Evolutionary conservation across 2,797 vertebrate genomes (phyloP), one percentile per base, ranked within the genome.

Genomic region (Passerculus sandwichensis): DNA sequence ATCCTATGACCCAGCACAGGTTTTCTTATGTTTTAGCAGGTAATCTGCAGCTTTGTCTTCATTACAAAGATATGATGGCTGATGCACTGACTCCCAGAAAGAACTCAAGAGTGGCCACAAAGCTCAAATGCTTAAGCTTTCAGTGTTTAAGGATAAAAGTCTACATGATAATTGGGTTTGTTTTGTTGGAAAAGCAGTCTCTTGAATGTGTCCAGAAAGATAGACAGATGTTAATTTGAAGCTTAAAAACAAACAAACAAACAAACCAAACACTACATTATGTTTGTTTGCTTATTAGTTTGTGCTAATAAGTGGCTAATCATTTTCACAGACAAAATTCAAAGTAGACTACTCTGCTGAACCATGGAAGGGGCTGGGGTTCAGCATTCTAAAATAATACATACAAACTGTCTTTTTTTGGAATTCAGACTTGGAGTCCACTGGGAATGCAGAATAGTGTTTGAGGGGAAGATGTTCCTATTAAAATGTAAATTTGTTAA

Each of bases 401-500:
- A n/a, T 44, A 53, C 60, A 59, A 88, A 53, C 57, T 53, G 29
- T 34, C 14, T 36, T 48, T 64, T 64, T 94, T 77, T 51, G 4
- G 64, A 93, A 67, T 56, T 16, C 32, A 65, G 30, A 45, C 64
- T 88, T 94, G 17, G 47, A 44, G 18, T 71, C 74, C 38, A 9
- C 42, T 83, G n/a, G 48, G 53, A 90, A 67, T 83, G 56, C 17
- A 34, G 44, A 66, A 38, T 36, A 85, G 56, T 56, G 36, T 82
- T 79, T 51, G 40, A 76, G 69, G 25, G 48, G 64, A 50, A 88
- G 48, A 62, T 67, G 44, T 90, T 83, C 51, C 60, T 54, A 44
- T 85, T 92, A 94, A 85, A 85, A 89, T 76, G 47, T 79, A 65
- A 57, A 65, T 81, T 65, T 66, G 29, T 75, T 91, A 45, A 78